Evolutionary conservation across 2,888 invertebrate genomes (phyloP), one percentile per base, ranked within the genome.

Genomic region (Aleiodes alternator): DNA sequence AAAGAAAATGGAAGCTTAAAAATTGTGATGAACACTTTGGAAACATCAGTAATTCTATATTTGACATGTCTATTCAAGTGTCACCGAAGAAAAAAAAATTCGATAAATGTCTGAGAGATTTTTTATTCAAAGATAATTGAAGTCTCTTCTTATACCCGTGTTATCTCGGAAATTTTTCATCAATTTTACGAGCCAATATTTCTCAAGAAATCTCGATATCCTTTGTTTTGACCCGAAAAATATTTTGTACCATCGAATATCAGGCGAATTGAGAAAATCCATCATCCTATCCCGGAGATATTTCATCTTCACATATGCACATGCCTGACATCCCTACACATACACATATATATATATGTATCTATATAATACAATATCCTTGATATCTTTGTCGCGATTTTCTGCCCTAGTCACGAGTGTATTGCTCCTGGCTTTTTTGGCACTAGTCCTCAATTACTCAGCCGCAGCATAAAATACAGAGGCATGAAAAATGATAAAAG

Each of bases 381-480:
- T 70, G 74, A 70, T 75, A 75, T 75, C 74, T 70, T 29, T 69
- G 51, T 70, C 29, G 11, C 50, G 48, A 75, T 75, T 75, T 75
- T 75, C 70, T 70, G 57, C 9, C 16, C 69, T 16, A 74, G 73
- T 73, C 73, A 59, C 69, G 73, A 73, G 69, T 70, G 61, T 70
- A 70, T 70, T 75, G 38, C 70, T 59, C 51, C 48, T 48, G 68
- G 57, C 16, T 31, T 64, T 59, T 64, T 64, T 64, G 38, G 38
- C 38, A 43, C 43, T 43, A 43, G 14, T 14, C 61, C 14, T 61
- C 57, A 57, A 57, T 57, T 57, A 57, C 57, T 31, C 57, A 31
- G 31, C 9, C 31, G 12, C 57, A 57, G 31, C 4, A 11, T 12
- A 31, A 31, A 31, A 6, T 31, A 31, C 11, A 57, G 31, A 31